Percentiles rank a stretch among this genome's conserved stretches.
Evolutionary conservation across 2,888 invertebrate species (phyloP).

Genomic region (Caenorhabditis sp.): DNA sequence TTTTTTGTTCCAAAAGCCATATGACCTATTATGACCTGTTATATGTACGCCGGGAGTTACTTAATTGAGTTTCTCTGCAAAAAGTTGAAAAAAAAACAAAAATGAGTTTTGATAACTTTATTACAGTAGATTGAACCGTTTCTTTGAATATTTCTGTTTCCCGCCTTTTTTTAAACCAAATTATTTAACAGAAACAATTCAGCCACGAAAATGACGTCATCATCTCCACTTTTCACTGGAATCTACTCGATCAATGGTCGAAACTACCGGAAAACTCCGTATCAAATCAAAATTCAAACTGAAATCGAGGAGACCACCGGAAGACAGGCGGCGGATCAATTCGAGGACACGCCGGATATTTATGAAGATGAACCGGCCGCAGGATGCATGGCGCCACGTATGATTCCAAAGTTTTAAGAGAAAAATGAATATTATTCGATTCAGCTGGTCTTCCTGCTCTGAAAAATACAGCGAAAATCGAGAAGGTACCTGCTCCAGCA

Average conservation of each 20-base stretch:
- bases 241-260: slow-evolving; percentile 49
- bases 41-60: too few species aligned
- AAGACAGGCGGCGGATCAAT: not conserved
- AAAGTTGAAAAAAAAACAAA: not conserved
- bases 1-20: slow-evolving; percentile 11
- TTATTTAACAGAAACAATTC: too few species aligned
- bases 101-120: too few species aligned
- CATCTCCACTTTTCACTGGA: slow-evolving; percentile 45
- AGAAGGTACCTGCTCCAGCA: not conserved
- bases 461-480: slow-evolving; percentile 4
- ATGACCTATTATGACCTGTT: not conserved
- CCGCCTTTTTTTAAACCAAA: too few species aligned
- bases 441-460: slow-evolving; percentile 24
- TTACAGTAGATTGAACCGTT: not conserved
- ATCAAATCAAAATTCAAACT: slow-evolving; percentile 5
- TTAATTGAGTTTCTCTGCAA: too few species aligned
- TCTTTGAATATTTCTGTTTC: not conserved
- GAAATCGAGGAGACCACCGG: not conserved
- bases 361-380: slow-evolving; percentile 49
- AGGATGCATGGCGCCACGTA: slow-evolving; percentile 30
- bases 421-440: slow-evolving; percentile 10
- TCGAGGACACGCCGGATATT: slow-evolving; percentile 61
- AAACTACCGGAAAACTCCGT: slow-evolving; percentile 54
- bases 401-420: too few species aligned
- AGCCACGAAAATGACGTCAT: slow-evolving; percentile 13